Evolutionary conservation across 2,888 invertebrate genomes (phyloP), one percentile per base, ranked within the genome.

Genomic region (Lasiommata megera): DNA sequence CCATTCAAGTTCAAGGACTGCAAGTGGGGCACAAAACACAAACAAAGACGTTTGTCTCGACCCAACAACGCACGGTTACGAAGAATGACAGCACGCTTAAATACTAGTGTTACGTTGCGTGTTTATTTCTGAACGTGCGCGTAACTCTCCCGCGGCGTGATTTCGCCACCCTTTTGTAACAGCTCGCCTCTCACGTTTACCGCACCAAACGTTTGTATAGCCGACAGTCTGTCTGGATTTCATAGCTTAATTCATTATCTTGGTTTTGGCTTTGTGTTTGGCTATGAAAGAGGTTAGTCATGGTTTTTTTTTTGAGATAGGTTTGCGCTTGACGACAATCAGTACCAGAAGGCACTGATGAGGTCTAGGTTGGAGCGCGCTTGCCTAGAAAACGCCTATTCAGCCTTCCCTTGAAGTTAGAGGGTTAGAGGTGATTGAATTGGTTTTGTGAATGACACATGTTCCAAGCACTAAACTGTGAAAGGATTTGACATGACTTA

Each of bases 61-160:
- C 31, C n/a, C 48, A 51, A 48, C 53, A 56, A 53, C 44, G 48
- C 53, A 37, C 43, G 31, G 56, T 56, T 56, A 71, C 73, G 73
- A 75, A 74, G 73, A 77, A 76, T 79, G 76, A 73, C 71, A 72
- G 64, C 70, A 67, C 65, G 63, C 54, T 18, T 28, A 16, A 47
- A 34, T 56, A 60, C 57, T 56, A 60, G 50, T 48, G 43, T 48
- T 60, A 73, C 72, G 72, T 73, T 70, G 71, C 66, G 68, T 56
- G 58, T 65, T 74, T 84, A 80, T 84, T 82, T 81, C 77, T 77
- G 14, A 74, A 70, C 69, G 54, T 64, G 38, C 66, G 66, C 66
- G 71, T 65, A 66, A 70, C 72, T 79, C 85, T 81, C 86, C 85
- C 82, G 79, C 84, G 65, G 71, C 66, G 69, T 75, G 79, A 79